These are phyloP conservation scores for Drosophila histrio DNA, from an alignment of 2,888 invertebrate genomes.

Conservation along the genomic window DNA sequence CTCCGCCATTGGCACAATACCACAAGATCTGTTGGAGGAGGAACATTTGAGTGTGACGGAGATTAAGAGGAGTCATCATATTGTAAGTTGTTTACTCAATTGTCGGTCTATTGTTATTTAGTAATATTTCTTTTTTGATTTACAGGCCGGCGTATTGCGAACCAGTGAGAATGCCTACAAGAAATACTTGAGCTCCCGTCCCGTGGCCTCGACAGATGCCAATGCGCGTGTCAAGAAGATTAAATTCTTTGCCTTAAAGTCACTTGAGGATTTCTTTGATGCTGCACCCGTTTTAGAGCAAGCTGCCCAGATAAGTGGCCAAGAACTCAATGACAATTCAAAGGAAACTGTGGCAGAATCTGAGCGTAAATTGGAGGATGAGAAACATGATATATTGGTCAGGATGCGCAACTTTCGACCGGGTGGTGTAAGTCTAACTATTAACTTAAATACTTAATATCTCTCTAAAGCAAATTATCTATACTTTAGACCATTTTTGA, in stretches of 20 bases:
- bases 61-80: conserved; percentile 91
- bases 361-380: conserved; percentile 77
- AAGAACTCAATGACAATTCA: conserved; percentile 86
- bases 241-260: conserved; percentile 87
- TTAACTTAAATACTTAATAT: no score
- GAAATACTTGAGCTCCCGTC: conserved; percentile 94
- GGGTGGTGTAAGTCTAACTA: conserved; percentile 74
- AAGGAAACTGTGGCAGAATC: conserved; percentile 65
- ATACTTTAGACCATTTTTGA: conserved; percentile 92
- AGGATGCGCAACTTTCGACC: conserved; percentile 83
- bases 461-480: background rate
- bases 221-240: conserved; percentile 93
- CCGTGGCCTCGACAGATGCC: conserved; percentile 94
- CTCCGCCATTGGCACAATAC: conserved; percentile 88
- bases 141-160: conserved; percentile 87
- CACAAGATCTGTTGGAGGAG: conserved; percentile 92
- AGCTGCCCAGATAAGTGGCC: conserved; percentile 80
- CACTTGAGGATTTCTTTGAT: conserved; percentile 80
- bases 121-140: conserved; percentile 7
- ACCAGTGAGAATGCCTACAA: conserved; percentile 95
- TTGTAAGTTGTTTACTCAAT: conserved; percentile 85
- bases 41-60: conserved; percentile 90
- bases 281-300: conserved; percentile 81
- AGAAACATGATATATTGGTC: conserved; percentile 81
- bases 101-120: background rate